phyloP scores from a whole-genome alignment of 2,797 vertebrate genomes.

The Micropoecilia bifurca region DNA sequence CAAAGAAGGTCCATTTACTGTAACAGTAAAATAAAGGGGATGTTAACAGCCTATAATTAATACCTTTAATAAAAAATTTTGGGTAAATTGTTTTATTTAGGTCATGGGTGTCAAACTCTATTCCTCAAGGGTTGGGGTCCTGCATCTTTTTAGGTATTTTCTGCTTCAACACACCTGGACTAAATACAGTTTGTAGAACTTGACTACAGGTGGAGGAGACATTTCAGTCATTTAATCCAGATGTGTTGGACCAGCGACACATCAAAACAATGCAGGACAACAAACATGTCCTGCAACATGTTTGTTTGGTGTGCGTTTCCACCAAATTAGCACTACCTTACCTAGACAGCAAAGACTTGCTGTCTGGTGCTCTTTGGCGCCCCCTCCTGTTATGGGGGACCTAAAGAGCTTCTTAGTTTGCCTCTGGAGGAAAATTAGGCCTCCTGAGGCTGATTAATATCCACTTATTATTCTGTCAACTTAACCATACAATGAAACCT shows the following conservation, averaged over 20 bases:
- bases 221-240: background rate
- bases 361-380: background rate
- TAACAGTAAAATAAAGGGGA: background rate
- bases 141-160: background rate
- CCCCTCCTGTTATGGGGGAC: background rate
- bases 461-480: background rate
- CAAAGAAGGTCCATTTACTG: slow-evolving; percentile 72
- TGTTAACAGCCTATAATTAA: background rate
- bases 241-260: background rate
- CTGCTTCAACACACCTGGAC: background rate
- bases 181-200: background rate
- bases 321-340: background rate
- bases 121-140: background rate
- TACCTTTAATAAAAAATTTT: background rate
- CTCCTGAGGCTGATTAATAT: background rate
- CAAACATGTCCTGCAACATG: too few species aligned
- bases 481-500: background rate
- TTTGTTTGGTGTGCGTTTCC: too few species aligned
- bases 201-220: background rate
- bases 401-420: background rate
- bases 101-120: background rate
- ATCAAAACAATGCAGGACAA: background rate
- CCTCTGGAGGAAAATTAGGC: background rate
- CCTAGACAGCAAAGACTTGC: background rate
- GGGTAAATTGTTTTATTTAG: background rate